Base-by-base conservation (phyloP, 1,140 invertebrate genomes). In the Manduca sexta region DNA sequence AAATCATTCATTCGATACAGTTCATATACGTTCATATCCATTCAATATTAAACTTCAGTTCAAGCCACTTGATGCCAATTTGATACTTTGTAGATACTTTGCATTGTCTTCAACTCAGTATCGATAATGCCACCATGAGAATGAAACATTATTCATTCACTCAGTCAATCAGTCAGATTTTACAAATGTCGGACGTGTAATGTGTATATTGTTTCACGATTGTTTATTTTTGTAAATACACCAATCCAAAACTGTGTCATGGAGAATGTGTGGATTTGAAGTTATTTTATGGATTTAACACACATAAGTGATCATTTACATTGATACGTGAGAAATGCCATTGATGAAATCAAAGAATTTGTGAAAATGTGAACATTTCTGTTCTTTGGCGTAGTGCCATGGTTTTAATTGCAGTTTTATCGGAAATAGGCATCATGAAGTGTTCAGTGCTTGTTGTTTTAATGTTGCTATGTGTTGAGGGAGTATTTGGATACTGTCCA, bases 351-450 rank as follows among this genome's bases (percentile, higher is more conserved):
- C 47, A 40, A 73, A 63, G 65, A 76, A 69, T 81, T 70, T 69
- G 47, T 74, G 60, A 82, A 81, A 71, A 84, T 82, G 78, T 75
- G 74, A 84, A 76, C 66, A 66, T 71, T 70, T 64, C 56, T 74
- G 49, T 53, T 56, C 67, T 76, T 83, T 81, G 79, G 77, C 78
- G 75, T 72, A 51, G 68, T 84, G 78, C 79, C 81, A 84, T 75
- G 55, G 63, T 54, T 61, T 63, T 66, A 62, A 64, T 63, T 52
- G 52, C 43, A 49, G 64, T 74, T 74, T 74, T 73, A 69, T 52
- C 53, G 58, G 55, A 74, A 73, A 69, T 53, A 56, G 60, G 57
- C 50, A 73, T 64, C 57, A 84, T 84, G 81, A 69, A 69, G 64
- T 64, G 58, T 47, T 64, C 64, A 26, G 47, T 51, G 45, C 49